Conservation (phyloP, 2,113 vertebrate genomes). For the Egretta garzetta region DNA sequence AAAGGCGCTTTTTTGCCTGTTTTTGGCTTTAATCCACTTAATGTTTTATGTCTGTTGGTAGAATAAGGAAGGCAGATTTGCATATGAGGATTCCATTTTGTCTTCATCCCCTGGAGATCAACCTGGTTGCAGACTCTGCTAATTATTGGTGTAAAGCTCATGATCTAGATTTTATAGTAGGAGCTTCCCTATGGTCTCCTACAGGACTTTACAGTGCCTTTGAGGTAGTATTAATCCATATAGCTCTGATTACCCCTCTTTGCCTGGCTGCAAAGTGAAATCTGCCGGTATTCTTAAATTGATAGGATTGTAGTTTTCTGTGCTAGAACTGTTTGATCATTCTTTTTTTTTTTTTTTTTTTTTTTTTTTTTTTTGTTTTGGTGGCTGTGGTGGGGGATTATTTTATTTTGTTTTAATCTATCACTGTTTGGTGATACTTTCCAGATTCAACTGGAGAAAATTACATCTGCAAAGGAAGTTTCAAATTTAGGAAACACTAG, state of each 20-base stretch:
- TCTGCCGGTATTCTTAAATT: neutral
- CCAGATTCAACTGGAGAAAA: neutral
- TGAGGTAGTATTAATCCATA: neutral
- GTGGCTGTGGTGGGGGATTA: fast-evolving
- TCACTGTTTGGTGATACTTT: neutral
- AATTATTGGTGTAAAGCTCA: slow-evolving; percentile 8
- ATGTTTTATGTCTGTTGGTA: neutral
- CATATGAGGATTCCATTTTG: neutral
- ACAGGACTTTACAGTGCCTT: neutral
- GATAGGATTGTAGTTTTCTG: neutral
- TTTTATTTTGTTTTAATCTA: neutral
- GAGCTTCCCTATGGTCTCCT: neutral
- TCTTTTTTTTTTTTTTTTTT: neutral
- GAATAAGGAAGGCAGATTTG: neutral
- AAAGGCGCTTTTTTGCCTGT: neutral
- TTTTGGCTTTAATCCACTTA: neutral
- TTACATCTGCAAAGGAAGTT: neutral
- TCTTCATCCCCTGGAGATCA: neutral
- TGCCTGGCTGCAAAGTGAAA: neutral
- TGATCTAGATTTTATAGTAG: neutral
- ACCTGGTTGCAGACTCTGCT: neutral
- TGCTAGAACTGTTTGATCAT: neutral
- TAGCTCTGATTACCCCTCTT: neutral
- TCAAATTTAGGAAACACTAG: neutral
- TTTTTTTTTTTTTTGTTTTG: neutral